Percentiles rank a stretch among this genome's conserved stretches.
Conservation (phyloP, 2,797 vertebrate species). For the Crenuchus spilurus region DNA sequence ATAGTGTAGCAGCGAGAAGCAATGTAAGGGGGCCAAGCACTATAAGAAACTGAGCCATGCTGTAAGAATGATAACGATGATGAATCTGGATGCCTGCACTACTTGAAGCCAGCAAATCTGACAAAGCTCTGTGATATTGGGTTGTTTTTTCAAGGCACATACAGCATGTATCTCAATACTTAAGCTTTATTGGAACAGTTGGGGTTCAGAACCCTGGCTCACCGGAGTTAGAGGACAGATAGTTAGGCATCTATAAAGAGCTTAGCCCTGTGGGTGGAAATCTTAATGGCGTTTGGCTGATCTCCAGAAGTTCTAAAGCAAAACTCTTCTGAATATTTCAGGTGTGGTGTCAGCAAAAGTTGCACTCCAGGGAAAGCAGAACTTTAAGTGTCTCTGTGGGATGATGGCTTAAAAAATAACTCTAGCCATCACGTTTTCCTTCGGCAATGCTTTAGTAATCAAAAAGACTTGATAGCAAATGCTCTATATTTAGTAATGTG, state of each 20-base stretch:
- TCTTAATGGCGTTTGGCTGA: constrained; percentile 12
- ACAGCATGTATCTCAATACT: neutral
- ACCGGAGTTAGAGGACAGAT: neutral
- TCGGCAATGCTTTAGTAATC: neutral
- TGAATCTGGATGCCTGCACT: no score
- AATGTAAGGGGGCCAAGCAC: constrained; percentile 3
- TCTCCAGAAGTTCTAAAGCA: neutral
- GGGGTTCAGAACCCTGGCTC: neutral
- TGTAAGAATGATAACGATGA: neutral
- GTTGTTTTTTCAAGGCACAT: neutral
- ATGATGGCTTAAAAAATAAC: neutral
- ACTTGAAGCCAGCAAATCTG: constrained; percentile 1
- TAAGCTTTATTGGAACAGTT: neutral
- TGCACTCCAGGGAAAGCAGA: neutral
- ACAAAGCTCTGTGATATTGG: neutral
- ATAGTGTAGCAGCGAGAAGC: constrained; percentile 1
- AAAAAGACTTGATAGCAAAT: neutral
- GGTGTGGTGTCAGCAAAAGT: constrained; percentile 16
- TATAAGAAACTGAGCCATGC: neutral
- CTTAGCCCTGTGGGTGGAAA: neutral
- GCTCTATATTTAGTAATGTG: neutral
- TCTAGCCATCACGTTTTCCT: neutral
- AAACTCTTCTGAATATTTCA: constrained; percentile 12
- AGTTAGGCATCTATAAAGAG: constrained; percentile 18
- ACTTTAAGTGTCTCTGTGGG: neutral